A percentile compares a stretch with the other conserved stretches of the same genome.
Evolutionary conservation across 2,113 vertebrate species (phyloP).

Genomic region (Strix aluco): DNA sequence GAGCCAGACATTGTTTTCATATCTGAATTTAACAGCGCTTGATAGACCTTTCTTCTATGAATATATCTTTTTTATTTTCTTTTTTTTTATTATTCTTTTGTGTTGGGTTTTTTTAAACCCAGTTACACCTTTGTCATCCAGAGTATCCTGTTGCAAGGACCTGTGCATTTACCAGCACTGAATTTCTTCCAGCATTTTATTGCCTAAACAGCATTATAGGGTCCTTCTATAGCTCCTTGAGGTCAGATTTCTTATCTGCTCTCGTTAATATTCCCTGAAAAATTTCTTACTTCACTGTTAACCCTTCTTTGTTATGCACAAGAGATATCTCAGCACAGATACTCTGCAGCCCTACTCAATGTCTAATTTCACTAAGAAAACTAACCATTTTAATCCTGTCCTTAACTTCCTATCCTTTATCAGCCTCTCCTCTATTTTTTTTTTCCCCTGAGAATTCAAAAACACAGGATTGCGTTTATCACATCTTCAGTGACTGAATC

Average conservation of each 20-base stretch:
- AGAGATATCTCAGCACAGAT: neutral
- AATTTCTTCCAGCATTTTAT: neutral
- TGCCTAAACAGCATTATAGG: neutral
- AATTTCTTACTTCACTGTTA: neutral
- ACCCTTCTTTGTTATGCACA: neutral
- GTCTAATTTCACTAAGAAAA: neutral
- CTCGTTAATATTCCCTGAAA: neutral
- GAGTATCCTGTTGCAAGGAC: neutral
- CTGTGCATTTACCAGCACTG: neutral
- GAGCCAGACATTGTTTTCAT: neutral
- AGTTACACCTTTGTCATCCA: neutral
- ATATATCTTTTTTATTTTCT: neutral
- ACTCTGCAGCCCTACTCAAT: neutral
- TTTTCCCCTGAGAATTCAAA: neutral
- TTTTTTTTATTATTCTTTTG: neutral
- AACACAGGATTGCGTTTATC: neutral
- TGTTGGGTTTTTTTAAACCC: neutral
- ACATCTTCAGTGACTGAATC: neutral
- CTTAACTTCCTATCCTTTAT: neutral
- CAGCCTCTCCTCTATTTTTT: neutral
- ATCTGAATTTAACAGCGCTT: neutral
- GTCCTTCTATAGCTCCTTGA: neutral
- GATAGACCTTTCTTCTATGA: neutral
- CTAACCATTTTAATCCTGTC: neutral
- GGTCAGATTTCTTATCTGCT: neutral